A percentile compares a stretch with the other conserved stretches of the same genome.
Conservation (phyloP, 2,797 vertebrate species). For the Phylloscopus collybita region DNA sequence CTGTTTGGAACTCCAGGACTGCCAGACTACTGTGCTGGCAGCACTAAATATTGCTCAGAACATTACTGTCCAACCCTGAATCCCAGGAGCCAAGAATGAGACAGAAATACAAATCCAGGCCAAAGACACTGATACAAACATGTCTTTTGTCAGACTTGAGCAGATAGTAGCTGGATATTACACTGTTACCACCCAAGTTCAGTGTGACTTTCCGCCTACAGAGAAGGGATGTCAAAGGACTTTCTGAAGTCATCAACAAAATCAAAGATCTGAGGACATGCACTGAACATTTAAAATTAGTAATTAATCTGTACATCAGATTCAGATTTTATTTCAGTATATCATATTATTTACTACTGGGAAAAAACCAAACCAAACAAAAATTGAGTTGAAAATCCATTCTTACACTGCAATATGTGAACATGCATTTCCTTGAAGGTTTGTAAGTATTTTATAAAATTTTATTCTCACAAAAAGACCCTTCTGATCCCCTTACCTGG, state of each 20-base stretch:
- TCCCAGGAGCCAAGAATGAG: slow-evolving; percentile 39
- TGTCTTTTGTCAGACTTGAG: neutral
- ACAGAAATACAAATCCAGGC: slow-evolving; percentile 23
- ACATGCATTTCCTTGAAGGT: neutral
- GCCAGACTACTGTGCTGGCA: neutral
- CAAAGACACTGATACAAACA: neutral
- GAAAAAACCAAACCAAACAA: accelerated
- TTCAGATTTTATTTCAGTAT: neutral
- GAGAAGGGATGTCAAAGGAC: neutral
- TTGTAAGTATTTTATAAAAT: neutral
- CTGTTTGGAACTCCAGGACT: neutral
- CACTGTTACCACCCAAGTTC: neutral
- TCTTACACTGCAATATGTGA: neutral
- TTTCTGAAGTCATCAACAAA: neutral
- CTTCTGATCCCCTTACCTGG: slow-evolving; percentile 84
- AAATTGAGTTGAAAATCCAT: neutral
- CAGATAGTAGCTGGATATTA: neutral
- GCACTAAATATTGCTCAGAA: neutral
- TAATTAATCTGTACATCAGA: neutral
- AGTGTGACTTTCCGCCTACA: neutral
- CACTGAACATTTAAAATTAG: neutral
- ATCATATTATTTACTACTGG: neutral
- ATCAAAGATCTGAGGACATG: neutral
- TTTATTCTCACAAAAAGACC: neutral
- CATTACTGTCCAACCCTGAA: neutral